Evolutionary conservation across 2,797 vertebrate species (phyloP).

Genomic region (Thamnophis elegans): DNA sequence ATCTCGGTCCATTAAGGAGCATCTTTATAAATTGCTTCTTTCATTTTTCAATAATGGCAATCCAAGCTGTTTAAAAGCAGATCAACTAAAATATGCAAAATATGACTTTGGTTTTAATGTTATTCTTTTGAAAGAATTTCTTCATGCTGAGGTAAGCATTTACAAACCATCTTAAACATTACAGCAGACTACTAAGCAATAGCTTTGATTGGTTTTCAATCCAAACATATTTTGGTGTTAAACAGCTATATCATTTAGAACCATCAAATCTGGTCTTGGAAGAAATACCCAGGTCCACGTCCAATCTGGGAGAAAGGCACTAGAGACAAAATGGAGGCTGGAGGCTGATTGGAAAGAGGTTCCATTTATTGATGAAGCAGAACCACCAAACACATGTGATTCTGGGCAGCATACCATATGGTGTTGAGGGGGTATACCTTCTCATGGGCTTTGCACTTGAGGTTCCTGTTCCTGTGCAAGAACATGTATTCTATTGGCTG

Average conservation of each 20-base stretch:
- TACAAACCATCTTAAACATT: not conserved
- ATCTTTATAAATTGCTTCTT: conserved; percentile 12
- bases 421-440: no score
- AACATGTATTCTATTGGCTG: no score
- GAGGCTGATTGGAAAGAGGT: no score
- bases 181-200: not conserved
- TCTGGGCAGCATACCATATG: no score
- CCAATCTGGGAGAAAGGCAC: no score
- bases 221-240: conserved; percentile 2
- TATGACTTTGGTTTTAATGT: conserved; percentile 34
- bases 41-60: conserved; percentile 10
- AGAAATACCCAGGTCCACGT: no score
- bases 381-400: no score
- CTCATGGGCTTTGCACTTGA: no score
- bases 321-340: no score
- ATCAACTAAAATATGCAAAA: conserved; percentile 7
- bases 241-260: not conserved
- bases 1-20: not conserved
- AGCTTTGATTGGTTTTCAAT: conserved; percentile 23
- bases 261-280: not conserved
- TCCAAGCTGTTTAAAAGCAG: conserved; percentile 27
- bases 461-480: no score
- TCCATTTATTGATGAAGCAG: no score
- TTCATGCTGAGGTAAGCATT: not conserved
- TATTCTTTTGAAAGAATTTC: conserved; percentile 11